Conservation (phyloP, 2,113 vertebrate species). For the Danionella cerebrum region DNA sequence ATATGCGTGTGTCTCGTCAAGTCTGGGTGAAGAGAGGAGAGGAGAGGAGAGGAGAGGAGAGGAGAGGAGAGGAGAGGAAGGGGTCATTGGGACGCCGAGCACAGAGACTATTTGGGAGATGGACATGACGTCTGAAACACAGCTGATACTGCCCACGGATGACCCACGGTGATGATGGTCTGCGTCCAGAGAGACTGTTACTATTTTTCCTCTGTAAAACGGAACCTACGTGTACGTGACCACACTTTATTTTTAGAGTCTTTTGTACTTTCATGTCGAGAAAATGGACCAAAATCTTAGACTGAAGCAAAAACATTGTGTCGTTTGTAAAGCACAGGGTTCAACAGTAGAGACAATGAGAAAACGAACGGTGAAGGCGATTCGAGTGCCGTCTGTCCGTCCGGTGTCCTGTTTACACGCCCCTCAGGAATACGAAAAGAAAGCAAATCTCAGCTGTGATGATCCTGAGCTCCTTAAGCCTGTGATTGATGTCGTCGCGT, state of each 20-base stretch:
- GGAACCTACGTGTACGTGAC: constrained; percentile 56
- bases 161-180: constrained; percentile 52
- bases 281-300: constrained; percentile 71
- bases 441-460: background rate
- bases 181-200: constrained; percentile 72
- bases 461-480: constrained; percentile 53
- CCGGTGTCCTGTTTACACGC: constrained; percentile 67
- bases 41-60: too few relatives aligned
- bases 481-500: constrained; percentile 46
- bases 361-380: constrained; percentile 58
- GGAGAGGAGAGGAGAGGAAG: too few relatives aligned
- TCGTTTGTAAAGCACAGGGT: constrained; percentile 66
- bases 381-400: too few relatives aligned
- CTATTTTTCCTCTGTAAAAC: constrained; percentile 56
- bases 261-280: constrained; percentile 69
- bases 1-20: background rate
- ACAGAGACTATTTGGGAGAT: too few relatives aligned
- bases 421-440: constrained; percentile 61
- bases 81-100: background rate
- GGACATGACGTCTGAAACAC: constrained; percentile 49
- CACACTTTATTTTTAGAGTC: constrained; percentile 70
- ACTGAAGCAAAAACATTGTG: constrained; percentile 67
- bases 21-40: too few relatives aligned
- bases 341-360: constrained; percentile 35
- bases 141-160: constrained; percentile 54